phyloP scores from a whole-genome alignment of 2,113 vertebrate species.

The Myanophis thanlyinensis region DNA sequence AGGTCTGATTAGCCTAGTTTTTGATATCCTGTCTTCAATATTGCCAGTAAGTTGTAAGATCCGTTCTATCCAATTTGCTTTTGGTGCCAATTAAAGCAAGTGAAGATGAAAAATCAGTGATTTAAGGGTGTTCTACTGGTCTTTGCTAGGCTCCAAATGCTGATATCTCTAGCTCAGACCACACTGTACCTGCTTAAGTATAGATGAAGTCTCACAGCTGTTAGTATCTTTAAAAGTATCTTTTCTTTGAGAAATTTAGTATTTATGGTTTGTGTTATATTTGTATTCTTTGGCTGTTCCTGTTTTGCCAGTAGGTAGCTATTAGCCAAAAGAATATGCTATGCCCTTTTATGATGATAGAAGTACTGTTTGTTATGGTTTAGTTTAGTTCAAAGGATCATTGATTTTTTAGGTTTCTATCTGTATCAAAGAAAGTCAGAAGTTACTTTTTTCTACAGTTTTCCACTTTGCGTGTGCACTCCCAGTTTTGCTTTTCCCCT shows the following conservation, averaged over 20 bases:
- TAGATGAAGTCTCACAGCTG: neutral
- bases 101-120: neutral
- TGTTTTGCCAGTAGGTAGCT: neutral
- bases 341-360: neutral
- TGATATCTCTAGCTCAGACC: neutral
- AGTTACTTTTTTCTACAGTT: neutral
- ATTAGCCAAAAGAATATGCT: neutral
- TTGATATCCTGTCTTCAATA: neutral
- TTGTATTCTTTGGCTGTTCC: neutral
- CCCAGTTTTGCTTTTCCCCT: neutral
- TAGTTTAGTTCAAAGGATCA: neutral
- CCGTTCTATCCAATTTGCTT: neutral
- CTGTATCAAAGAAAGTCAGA: neutral
- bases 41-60: neutral
- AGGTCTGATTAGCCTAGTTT: neutral
- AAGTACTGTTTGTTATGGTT: neutral
- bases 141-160: neutral
- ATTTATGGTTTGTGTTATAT: neutral
- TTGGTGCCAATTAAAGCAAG: neutral
- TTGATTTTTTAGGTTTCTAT: neutral
- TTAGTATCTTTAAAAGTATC: neutral
- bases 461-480: neutral
- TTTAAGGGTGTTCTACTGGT: neutral
- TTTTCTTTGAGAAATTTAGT: neutral
- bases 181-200: neutral